phyloP scores from a whole-genome alignment of 92 coral and sea anemone species.

The Parazoanthus swiftii region DNA sequence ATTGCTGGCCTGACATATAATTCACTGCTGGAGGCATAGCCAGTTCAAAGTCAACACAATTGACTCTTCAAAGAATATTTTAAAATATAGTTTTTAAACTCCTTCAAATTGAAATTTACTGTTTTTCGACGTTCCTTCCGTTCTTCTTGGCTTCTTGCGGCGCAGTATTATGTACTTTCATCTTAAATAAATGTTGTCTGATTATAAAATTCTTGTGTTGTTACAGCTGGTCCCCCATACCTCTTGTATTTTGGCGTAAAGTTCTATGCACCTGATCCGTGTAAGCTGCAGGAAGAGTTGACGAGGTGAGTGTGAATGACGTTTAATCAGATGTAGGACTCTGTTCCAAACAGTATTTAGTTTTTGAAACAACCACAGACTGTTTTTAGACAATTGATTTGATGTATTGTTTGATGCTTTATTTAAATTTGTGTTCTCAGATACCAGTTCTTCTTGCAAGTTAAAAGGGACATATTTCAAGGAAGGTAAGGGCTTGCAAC shows the following conservation, averaged over 20 bases:
- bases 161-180: no score
- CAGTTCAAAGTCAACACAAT: no score
- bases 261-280: conserved; percentile 96
- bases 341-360: background rate
- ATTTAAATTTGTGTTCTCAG: conserved; percentile 37
- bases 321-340: background rate
- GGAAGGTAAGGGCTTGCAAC: conserved; percentile 69
- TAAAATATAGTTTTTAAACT: no score
- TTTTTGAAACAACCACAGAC: background rate
- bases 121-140: no score
- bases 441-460: conserved; percentile 87
- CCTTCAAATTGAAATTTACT: no score
- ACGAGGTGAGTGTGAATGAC: conserved; percentile 67
- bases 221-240: conserved; percentile 82
- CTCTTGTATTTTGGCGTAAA: conserved; percentile 91
- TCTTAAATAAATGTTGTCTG: no score
- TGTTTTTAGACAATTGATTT: background rate
- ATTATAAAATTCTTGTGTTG: background rate
- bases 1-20: no score
- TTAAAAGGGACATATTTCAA: conserved; percentile 92
- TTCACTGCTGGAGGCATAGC: no score
- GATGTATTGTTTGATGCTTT: background rate
- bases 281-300: conserved; percentile 86
- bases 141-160: no score
- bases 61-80: no score